These are phyloP conservation scores for Hylomyscus alleni DNA, from an alignment of 2,797 vertebrate species.

Conservation along the genomic window DNA sequence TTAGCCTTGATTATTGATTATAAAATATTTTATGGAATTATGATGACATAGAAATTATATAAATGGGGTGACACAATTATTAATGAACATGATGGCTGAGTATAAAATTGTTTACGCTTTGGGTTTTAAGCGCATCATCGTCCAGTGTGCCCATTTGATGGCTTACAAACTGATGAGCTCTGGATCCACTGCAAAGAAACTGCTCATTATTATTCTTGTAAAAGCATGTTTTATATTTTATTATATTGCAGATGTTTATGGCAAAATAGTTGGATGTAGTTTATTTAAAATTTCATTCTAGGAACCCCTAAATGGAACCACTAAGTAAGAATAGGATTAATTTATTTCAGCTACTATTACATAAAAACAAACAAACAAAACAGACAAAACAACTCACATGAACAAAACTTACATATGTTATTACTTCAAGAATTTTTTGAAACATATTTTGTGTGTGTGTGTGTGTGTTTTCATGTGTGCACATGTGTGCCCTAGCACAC, in stretches of 20 bases:
- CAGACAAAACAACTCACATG: background rate
- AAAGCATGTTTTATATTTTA: background rate
- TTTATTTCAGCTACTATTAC: background rate
- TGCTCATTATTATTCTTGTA: background rate
- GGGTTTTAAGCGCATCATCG: background rate
- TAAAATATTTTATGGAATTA: slow-evolving; percentile 59
- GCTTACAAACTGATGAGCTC: background rate
- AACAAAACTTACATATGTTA: slow-evolving; percentile 24
- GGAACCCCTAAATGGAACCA: slow-evolving; percentile 61
- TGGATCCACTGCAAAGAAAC: background rate
- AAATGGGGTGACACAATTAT: slow-evolving; percentile 43
- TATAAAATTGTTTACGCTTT: slow-evolving; percentile 46
- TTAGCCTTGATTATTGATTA: slow-evolving; percentile 28
- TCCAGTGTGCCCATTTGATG: background rate
- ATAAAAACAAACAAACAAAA: slow-evolving; percentile 25
- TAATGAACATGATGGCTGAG: background rate
- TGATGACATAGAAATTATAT: slow-evolving; percentile 36
- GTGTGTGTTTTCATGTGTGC: background rate
- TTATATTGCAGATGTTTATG: background rate
- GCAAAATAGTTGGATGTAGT: slow-evolving; percentile 29
- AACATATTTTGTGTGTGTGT: background rate
- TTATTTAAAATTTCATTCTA: slow-evolving; percentile 62
- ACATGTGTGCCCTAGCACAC: background rate
- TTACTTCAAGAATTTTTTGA: background rate
- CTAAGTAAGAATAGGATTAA: slow-evolving; percentile 56